phyloP scores from a whole-genome alignment of 2,797 vertebrate species.

The Chloroceryle amazona region DNA sequence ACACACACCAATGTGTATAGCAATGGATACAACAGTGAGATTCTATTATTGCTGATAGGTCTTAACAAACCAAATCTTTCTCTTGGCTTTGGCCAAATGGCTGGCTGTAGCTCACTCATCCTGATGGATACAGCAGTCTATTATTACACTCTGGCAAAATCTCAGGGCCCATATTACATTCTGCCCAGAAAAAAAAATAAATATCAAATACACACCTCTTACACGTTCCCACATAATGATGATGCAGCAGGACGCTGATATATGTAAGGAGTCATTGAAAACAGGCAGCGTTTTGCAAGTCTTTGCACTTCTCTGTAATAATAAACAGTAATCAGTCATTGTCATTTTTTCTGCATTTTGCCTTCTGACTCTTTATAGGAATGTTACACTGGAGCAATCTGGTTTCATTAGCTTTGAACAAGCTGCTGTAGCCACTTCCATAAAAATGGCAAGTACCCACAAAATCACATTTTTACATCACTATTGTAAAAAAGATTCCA shows the following conservation, averaged over 20 bases:
- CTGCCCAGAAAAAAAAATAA: not conserved
- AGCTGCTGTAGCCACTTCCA: not conserved
- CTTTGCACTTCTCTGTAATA: not conserved
- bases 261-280: not conserved
- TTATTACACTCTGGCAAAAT: not conserved
- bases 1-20: not conserved
- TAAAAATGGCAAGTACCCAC: not conserved
- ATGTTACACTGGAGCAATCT: not conserved
- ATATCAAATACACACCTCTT: not conserved
- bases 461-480: not conserved
- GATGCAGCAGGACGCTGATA: not conserved
- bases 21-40: not conserved
- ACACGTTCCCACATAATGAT: not conserved
- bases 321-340: not conserved
- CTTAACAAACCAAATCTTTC: not conserved
- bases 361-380: not conserved
- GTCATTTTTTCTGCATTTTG: not conserved
- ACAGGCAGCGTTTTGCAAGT: not conserved
- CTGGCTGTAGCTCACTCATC: not conserved
- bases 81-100: not conserved
- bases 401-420: not conserved
- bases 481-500: not conserved
- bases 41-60: fast-evolving
- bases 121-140: not conserved
- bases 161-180: not conserved